Percentiles rank a stretch among this genome's conserved stretches.
Conservation (phyloP, 2,888 invertebrate genomes). For the Netelia virgata region DNA sequence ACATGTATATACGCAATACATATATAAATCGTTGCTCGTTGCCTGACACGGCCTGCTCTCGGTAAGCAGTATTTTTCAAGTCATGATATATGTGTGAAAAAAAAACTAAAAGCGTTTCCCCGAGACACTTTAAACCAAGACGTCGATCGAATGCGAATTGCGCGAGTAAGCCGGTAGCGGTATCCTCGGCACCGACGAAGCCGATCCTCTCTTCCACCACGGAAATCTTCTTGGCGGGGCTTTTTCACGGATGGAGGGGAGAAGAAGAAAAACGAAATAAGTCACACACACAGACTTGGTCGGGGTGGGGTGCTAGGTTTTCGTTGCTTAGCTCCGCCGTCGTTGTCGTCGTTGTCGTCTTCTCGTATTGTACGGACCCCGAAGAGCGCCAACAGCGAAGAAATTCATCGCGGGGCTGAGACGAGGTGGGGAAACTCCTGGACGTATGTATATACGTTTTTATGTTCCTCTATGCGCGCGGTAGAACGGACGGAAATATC, state of each 20-base stretch:
- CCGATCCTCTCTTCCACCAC: constrained; percentile 63
- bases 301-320: constrained; percentile 43
- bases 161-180: constrained; percentile 93
- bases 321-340: constrained; percentile 28
- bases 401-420: constrained; percentile 52
- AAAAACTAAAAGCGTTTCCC: constrained; percentile 86
- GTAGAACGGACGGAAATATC: constrained; percentile 67
- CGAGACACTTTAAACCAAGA: constrained; percentile 89
- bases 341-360: constrained; percentile 46
- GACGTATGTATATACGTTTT: constrained; percentile 36
- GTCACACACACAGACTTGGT: constrained; percentile 29
- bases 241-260: constrained; percentile 61
- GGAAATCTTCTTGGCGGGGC: constrained; percentile 52
- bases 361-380: constrained; percentile 40
- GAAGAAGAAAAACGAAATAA: constrained; percentile 70
- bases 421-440: constrained; percentile 58
- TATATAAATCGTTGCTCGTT: constrained; percentile 63
- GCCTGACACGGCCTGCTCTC: constrained; percentile 81
- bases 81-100: constrained; percentile 87
- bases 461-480: constrained; percentile 57
- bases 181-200: constrained; percentile 78
- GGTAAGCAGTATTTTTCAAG: constrained; percentile 90
- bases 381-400: constrained; percentile 40
- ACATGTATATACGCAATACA: constrained; percentile 66
- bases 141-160: constrained; percentile 97